Evolutionary conservation across 2,113 vertebrate species (phyloP).

Genomic region (human): DNA sequence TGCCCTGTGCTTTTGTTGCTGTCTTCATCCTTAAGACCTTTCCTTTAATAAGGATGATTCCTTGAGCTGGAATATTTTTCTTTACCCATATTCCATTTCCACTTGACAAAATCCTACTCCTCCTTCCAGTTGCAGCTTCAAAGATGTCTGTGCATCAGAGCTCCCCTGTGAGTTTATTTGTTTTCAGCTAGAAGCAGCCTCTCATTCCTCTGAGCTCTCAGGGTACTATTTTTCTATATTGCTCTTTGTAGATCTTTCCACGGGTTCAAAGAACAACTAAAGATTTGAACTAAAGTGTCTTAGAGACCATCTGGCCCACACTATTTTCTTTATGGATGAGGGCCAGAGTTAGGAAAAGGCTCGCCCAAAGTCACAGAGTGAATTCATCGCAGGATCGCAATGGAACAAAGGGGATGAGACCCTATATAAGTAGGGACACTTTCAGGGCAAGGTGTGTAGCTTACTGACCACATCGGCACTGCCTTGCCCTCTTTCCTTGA

Average conservation of each 20-base stretch:
- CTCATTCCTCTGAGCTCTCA: neutral
- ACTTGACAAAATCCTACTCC: neutral
- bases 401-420: neutral
- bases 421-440: neutral
- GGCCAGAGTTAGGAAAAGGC: neutral
- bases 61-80: neutral
- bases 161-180: neutral
- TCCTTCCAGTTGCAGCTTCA: neutral
- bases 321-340: neutral
- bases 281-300: neutral
- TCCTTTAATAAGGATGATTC: neutral
- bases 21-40: neutral
- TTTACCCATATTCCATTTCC: neutral
- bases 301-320: neutral
- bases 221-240: neutral
- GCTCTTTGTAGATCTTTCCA: neutral
- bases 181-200: neutral
- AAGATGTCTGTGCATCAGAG: neutral
- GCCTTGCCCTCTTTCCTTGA: neutral
- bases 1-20: neutral
- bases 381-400: neutral
- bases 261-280: neutral
- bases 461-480: neutral
- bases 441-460: neutral
- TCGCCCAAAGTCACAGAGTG: neutral